These are phyloP conservation scores for Himalopsyche japonica DNA, from an alignment of 2,888 invertebrate species.

Conservation along the genomic window DNA sequence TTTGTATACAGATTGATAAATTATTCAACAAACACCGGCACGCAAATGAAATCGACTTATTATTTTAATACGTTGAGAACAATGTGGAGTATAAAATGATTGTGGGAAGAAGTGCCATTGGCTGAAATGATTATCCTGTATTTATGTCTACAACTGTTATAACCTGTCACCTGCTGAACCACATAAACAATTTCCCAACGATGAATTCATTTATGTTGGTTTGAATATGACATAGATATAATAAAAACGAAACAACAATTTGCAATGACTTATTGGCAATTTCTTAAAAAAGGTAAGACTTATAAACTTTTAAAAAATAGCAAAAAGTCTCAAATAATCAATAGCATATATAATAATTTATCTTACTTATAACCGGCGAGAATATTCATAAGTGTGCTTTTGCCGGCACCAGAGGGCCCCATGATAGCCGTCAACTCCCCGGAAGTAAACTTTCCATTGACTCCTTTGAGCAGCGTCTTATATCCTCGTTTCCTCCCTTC, in stretches of 20 bases:
- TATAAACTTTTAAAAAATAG: no score
- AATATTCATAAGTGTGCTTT: constrained; percentile 86
- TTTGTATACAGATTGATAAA: background rate
- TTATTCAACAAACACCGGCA: background rate
- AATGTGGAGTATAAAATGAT: no score
- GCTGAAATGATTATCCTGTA: background rate
- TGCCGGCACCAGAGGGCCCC: constrained; percentile 86
- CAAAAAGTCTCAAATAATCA: no score
- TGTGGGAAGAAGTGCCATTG: constrained; percentile 2
- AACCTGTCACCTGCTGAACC: background rate
- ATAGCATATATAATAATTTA: no score
- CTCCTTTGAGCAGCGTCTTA: constrained; percentile 84
- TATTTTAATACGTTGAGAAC: background rate
- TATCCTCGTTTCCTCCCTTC: constrained; percentile 80
- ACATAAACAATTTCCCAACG: no score
- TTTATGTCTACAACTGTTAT: background rate
- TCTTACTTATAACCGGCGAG: constrained; percentile 85
- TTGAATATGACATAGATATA: no score
- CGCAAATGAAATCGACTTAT: background rate
- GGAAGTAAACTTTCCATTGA: constrained; percentile 85
- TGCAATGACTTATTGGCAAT: no score
- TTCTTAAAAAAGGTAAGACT: no score
- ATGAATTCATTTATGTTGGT: no score
- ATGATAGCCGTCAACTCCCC: constrained; percentile 95
- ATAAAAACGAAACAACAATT: no score